Percentiles rank a stretch among this genome's conserved stretches.
These are phyloP conservation scores for Harpagus bidentatus DNA, from an alignment of 2,113 vertebrate genomes.

Conservation along the genomic window DNA sequence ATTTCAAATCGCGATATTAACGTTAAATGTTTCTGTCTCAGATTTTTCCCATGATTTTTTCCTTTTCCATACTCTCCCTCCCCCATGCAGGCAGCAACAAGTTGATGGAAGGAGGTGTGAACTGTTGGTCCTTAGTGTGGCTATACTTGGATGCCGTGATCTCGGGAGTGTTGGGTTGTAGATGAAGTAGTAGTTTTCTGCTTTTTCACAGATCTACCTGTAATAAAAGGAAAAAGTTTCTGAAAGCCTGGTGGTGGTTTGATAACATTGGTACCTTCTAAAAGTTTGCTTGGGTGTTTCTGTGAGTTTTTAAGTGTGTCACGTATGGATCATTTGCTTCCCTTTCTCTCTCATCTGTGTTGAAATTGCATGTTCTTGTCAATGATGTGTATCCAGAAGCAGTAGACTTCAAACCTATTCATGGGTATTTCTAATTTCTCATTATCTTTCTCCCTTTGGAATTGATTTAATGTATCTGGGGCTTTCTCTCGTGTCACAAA, in stretches of 20 bases:
- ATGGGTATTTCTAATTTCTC: constrained; percentile 40
- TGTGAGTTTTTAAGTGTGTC: not conserved
- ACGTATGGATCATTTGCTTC: not conserved
- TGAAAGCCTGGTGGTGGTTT: not conserved
- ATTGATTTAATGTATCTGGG: constrained; percentile 19
- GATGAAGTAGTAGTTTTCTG: not conserved
- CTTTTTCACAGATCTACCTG: not conserved
- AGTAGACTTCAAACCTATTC: constrained; percentile 26
- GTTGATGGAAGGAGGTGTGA: not conserved
- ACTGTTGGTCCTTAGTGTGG: not conserved
- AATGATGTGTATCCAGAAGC: constrained; percentile 32
- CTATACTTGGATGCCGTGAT: not conserved
- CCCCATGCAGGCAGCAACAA: not conserved
- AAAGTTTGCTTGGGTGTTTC: not conserved
- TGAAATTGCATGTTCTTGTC: not conserved
- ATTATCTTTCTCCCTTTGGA: constrained; percentile 54
- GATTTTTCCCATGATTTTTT: not conserved
- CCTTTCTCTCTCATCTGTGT: not conserved
- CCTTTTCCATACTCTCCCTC: not conserved
- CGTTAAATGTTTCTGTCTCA: not conserved
- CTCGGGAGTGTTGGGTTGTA: not conserved
- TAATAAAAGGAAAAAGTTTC: not conserved
- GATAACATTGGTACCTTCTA: not conserved
- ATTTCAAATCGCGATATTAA: not conserved
- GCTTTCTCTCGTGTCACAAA: constrained; percentile 26